phyloP scores from a whole-genome alignment of 2,888 invertebrate genomes.

The Rotaria sp. region DNA sequence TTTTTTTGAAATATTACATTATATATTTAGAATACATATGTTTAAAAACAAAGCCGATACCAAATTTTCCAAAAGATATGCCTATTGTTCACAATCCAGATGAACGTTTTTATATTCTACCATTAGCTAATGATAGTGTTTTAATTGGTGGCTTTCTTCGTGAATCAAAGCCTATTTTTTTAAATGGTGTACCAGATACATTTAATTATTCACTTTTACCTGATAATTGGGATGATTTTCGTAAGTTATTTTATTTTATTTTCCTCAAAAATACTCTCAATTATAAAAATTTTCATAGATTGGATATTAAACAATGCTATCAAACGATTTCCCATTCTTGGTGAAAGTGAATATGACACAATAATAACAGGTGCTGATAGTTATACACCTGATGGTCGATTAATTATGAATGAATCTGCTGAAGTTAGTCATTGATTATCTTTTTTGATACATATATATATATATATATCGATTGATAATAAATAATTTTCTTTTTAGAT shows the following conservation, averaged over 20 bases:
- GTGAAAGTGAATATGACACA: constrained; percentile 68
- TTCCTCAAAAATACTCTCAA: neutral
- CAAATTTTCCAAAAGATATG: neutral
- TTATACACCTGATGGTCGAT: constrained; percentile 90
- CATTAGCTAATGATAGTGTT: constrained; percentile 68
- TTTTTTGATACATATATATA: too few species aligned
- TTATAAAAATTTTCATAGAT: constrained; percentile 55
- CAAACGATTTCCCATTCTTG: constrained; percentile 72
- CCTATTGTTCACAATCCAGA: constrained; percentile 64
- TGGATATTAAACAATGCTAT: constrained; percentile 75
- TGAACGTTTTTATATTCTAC: constrained; percentile 62
- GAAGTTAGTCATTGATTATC: constrained; percentile 63
- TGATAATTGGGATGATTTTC: constrained; percentile 91
- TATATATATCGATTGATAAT: neutral
- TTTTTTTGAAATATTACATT: too few species aligned
- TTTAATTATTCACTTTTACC: constrained; percentile 57
- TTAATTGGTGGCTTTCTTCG: constrained; percentile 85
- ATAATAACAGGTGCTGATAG: constrained; percentile 83
- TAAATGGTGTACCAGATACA: constrained; percentile 62
- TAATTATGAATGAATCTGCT: constrained; percentile 86
- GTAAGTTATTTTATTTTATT: constrained; percentile 53
- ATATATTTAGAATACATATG: neutral
- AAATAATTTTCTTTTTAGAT: constrained; percentile 64
- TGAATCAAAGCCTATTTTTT: constrained; percentile 78
- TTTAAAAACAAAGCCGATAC: constrained; percentile 12